These are phyloP conservation scores for Drosophila longiperda DNA, from an alignment of 2,888 invertebrate species.

Conservation along the genomic window DNA sequence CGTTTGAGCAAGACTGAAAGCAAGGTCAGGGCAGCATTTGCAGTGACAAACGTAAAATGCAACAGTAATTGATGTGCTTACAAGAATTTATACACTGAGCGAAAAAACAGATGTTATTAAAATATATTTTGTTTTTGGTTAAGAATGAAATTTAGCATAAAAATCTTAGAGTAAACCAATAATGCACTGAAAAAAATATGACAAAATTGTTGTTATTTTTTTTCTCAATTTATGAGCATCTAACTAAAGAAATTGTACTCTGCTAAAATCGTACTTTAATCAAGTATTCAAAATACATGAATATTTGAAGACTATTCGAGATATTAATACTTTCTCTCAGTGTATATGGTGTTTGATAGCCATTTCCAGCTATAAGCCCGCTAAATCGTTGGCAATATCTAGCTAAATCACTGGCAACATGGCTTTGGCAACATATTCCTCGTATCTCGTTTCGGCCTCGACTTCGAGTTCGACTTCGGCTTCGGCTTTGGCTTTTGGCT, in stretches of 20 bases:
- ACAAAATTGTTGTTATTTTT: rapidly evolving
- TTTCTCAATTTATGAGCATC: background rate
- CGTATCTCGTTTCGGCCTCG: slow-evolving; percentile 33
- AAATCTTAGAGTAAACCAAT: background rate
- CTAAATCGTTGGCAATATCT: slow-evolving; percentile 32
- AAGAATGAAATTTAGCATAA: background rate
- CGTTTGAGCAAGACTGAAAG: slow-evolving; percentile 61
- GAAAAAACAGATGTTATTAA: background rate
- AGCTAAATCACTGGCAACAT: slow-evolving; percentile 54
- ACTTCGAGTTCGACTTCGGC: slow-evolving; percentile 19
- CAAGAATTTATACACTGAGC: background rate
- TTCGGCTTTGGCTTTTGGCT: slow-evolving; percentile 60
- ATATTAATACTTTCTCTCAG: background rate
- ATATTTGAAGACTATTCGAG: background rate
- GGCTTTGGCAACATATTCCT: slow-evolving; percentile 46
- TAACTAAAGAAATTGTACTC: background rate
- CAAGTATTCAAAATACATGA: background rate
- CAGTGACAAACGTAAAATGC: slow-evolving; percentile 62
- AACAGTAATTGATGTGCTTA: slow-evolving; percentile 26
- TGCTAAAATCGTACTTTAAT: background rate
- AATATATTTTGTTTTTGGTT: background rate
- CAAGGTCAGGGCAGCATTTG: slow-evolving; percentile 70
- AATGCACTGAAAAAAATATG: background rate
- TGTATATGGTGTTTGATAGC: slow-evolving; percentile 1
- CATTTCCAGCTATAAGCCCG: slow-evolving; percentile 39